Conservation (phyloP, 37 sponge, comb jelly and placozoan genomes). For the Bolinopsis microptera region DNA sequence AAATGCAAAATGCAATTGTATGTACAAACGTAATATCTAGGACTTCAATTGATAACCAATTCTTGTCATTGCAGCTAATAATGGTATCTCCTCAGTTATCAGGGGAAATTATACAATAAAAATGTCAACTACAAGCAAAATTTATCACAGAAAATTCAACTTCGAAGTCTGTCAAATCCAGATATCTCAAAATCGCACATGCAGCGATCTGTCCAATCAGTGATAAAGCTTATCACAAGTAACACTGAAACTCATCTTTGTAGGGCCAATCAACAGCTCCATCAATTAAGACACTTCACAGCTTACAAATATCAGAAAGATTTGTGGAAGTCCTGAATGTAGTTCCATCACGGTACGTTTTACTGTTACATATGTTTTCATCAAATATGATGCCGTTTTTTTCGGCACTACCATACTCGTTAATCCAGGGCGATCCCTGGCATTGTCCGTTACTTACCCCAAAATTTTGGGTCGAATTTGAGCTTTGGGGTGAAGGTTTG, state of each 20-base stretch:
- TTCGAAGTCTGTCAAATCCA: neutral
- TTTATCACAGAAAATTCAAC: neutral
- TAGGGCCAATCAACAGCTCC: neutral
- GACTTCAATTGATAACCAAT: neutral
- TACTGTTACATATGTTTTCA: neutral
- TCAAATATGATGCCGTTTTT: neutral
- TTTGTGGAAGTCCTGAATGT: slow-evolving; percentile 43
- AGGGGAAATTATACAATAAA: neutral
- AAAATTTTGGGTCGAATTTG: slow-evolving; percentile 23
- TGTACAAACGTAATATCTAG: neutral
- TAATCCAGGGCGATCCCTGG: slow-evolving; percentile 14
- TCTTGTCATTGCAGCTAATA: neutral
- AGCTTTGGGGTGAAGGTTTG: neutral
- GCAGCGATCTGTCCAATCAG: neutral
- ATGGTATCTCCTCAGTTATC: neutral
- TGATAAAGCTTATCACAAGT: neutral
- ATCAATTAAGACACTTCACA: neutral
- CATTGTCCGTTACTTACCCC: slow-evolving; percentile 46
- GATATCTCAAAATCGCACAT: neutral
- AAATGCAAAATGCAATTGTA: neutral
- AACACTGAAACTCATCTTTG: neutral
- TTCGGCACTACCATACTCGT: neutral
- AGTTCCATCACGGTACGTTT: neutral
- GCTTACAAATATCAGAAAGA: slow-evolving; percentile 43
- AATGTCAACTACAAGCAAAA: neutral